Evolutionary conservation across 1,140 invertebrate genomes (phyloP).

Genomic region (Philotrypesis tridentata): DNA sequence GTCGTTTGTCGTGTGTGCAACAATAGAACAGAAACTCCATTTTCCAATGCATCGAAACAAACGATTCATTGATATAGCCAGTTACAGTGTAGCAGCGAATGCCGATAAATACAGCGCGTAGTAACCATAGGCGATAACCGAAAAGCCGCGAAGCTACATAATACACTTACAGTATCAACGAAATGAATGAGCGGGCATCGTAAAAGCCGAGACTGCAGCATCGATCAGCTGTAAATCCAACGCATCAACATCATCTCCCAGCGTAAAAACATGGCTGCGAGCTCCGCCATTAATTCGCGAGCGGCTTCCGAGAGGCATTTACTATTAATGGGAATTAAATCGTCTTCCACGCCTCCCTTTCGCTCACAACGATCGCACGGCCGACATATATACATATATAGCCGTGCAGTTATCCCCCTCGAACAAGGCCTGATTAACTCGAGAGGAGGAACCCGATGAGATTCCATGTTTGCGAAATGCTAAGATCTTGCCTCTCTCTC

Average conservation of each 20-base stretch:
- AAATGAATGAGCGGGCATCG: too few relatives aligned
- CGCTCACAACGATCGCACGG: not conserved
- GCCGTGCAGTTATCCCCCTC: not conserved
- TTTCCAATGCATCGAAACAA: too few relatives aligned
- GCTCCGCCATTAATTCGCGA: constrained; percentile 39
- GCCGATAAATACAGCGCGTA: too few relatives aligned
- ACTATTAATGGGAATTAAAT: constrained; percentile 45
- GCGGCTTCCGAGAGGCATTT: constrained; percentile 32
- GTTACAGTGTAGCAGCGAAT: too few relatives aligned
- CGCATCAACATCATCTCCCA: too few relatives aligned
- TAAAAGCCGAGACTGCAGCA: not conserved
- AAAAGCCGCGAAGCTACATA: not conserved
- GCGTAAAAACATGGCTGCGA: not conserved
- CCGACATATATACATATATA: not conserved
- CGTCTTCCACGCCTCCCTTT: not conserved
- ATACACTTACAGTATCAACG: too few relatives aligned
- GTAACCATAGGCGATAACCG: too few relatives aligned
- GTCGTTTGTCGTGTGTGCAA: too few relatives aligned
- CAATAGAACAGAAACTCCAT: too few relatives aligned
- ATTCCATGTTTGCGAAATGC: constrained; percentile 46
- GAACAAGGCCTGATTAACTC: constrained; percentile 49
- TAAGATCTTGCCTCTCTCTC: constrained; percentile 28
- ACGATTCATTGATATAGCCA: too few relatives aligned
- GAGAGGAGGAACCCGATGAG: constrained; percentile 29
- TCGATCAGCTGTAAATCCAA: not conserved